Evolutionary conservation across 2,113 vertebrate genomes (phyloP).

Genomic region (Crocuta crocuta): DNA sequence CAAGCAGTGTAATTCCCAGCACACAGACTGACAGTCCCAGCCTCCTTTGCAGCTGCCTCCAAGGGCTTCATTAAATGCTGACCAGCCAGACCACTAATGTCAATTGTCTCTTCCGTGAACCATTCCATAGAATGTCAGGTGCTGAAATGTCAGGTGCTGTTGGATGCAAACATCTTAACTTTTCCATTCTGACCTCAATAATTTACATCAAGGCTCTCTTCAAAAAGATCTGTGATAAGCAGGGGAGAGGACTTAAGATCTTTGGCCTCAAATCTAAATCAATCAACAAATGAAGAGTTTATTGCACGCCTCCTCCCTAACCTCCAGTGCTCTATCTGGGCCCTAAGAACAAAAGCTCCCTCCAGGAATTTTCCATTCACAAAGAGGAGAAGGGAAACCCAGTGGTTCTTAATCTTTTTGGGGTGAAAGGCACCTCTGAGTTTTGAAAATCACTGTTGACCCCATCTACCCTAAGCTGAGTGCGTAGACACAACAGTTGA

Average conservation of each 20-base stretch:
- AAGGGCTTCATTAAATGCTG: slow-evolving; percentile 15
- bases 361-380: not conserved
- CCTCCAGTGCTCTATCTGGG: not conserved
- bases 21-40: not conserved
- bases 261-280: slow-evolving; percentile 17
- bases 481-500: too few relatives aligned
- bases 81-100: not conserved
- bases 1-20: not conserved
- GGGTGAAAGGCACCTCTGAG: not conserved
- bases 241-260: not conserved
- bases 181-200: not conserved
- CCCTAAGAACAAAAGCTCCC: not conserved
- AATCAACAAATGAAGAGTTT: slow-evolving; percentile 2
- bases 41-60: not conserved
- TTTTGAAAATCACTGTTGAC: not conserved
- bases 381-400: not conserved
- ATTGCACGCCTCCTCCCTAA: not conserved
- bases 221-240: not conserved
- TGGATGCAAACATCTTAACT: not conserved
- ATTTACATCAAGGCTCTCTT: not conserved
- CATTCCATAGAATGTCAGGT: not conserved
- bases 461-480: not conserved
- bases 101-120: not conserved
- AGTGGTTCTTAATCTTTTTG: not conserved
- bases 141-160: not conserved